Base-by-base conservation (phyloP, 64 coral and sea anemone species). In the Pocillopora verrucosa region DNA sequence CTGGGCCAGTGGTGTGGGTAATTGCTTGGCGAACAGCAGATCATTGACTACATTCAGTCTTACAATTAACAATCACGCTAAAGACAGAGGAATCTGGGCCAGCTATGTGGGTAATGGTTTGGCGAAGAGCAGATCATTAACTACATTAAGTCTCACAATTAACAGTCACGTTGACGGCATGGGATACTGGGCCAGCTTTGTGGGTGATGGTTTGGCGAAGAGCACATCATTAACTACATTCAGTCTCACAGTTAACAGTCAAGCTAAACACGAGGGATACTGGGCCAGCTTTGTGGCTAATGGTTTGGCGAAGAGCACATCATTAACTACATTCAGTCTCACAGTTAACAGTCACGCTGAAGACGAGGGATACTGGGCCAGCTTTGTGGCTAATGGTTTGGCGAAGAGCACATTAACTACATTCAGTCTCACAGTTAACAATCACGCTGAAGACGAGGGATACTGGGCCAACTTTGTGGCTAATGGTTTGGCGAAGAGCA, bases 301-400 rank as follows among this genome's bases (percentile, higher is more conserved):
- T 0, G 16, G 10, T 12, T n/a, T 25, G 69, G 1, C 69, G 10
- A n/a, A 73, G 20, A 2, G 20, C 69, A 73, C 1, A 14, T 80
- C 78, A 61, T 62, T 80, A 73, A 73, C 16, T 7, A 26, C 13
- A 73, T 73, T 73, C 69, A 73, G 20, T 73, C 69, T 73, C 69
- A 73, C 20, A 73, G 9, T 73, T 10, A 73, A 73, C 19, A 73
- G n/a, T 10, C 30, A 73, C 20, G 19, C 1, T 73, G 69, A 73
- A 0, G 10, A 10, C 1, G 69, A n/a, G 2, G 41, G 2, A 45
- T 1, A 73, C 69, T 73, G 69, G 15, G 30, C 30, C 20, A 2
- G 1, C 20, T 26, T 11, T n/a, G 20, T 73, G 15, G 9, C 6
- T 73, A 3, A 9, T 0, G 0, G 10, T n/a, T 73, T 25, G 69